Base-by-base conservation (phyloP, 2,113 vertebrate species). In the Ceyx melanurus region DNA sequence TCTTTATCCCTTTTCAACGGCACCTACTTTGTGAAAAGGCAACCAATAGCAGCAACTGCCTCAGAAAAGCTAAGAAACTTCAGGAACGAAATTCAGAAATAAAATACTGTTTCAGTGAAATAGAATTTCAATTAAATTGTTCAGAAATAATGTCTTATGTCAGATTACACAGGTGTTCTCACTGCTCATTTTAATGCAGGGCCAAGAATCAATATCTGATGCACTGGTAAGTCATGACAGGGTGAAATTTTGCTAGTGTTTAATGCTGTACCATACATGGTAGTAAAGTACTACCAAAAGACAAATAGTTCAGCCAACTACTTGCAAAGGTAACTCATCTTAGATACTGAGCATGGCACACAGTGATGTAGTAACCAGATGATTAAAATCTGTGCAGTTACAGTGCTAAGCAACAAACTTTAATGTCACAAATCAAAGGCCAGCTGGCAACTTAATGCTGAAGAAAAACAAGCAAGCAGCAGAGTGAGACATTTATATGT, bases 381-480 rank as follows among this genome's bases (percentile, higher is more conserved):
- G 26, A 86, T 62, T 70, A 26, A 66, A 92, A 60, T 33, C 50
- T 80, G 53, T 65, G 85, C 74, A 87, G 54, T 54, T 79, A 91
- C 74, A 79, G 74, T 14, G 58, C 74, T 82, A 91, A 75, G 62
- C 62, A 91, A 72, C 74, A 57, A 93, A 87, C 58, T 89, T 92
- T 87, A 91, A 64, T 15, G 33, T 89, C 9, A 5, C 43, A 90
- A 88, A 91, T 91, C n/a, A 57, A 93, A 94, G 79, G 91, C 53
- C 92, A 95, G 67, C 42, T 93, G 86, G 76, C 79, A 91, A 40
- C 66, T 82, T 87, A 96, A 95, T 21, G 50, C 23, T 74, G 37
- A 60, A 66, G 77, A 82, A 87, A 86, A 94, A 77, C 62, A 92
- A 93, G 61, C 46, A 80, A 82, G 75, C 23, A 81, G n/a, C 46